phyloP scores from a whole-genome alignment of 1,140 invertebrate genomes.

The Antheraea pernyi region DNA sequence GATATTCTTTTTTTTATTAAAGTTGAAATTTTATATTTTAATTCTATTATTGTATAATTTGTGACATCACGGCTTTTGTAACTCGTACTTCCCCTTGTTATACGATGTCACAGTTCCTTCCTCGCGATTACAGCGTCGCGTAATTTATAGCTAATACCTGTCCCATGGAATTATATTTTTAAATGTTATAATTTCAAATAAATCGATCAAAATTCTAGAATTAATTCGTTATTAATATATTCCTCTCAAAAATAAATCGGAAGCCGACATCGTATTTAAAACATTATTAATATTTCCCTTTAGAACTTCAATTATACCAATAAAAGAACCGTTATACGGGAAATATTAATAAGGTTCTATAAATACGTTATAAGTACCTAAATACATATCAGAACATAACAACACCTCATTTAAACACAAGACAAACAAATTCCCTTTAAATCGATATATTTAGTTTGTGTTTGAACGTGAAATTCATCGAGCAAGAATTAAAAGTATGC shows the following conservation, averaged over 20 bases:
- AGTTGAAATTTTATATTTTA: too few relatives aligned
- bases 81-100: too few relatives aligned
- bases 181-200: too few relatives aligned
- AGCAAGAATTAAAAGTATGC: constrained; percentile 11
- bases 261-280: constrained; percentile 15
- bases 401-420: constrained; percentile 16
- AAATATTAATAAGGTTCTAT: constrained; percentile 22
- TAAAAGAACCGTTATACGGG: not conserved
- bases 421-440: constrained; percentile 35
- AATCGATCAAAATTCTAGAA: too few relatives aligned
- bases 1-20: too few relatives aligned
- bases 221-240: too few relatives aligned
- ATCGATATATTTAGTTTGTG: constrained; percentile 22
- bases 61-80: too few relatives aligned
- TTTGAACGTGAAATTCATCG: not conserved
- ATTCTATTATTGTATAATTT: too few relatives aligned
- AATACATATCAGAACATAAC: constrained; percentile 46
- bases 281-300: constrained; percentile 14
- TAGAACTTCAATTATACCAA: not conserved
- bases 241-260: not conserved
- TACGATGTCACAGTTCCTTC: too few relatives aligned
- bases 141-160: too few relatives aligned
- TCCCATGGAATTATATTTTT: too few relatives aligned
- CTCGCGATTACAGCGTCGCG: too few relatives aligned
- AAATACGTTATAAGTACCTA: constrained; percentile 30